Evolutionary conservation across 2,888 invertebrate species (phyloP).

Genomic region (Amblyjoppa proteus): DNA sequence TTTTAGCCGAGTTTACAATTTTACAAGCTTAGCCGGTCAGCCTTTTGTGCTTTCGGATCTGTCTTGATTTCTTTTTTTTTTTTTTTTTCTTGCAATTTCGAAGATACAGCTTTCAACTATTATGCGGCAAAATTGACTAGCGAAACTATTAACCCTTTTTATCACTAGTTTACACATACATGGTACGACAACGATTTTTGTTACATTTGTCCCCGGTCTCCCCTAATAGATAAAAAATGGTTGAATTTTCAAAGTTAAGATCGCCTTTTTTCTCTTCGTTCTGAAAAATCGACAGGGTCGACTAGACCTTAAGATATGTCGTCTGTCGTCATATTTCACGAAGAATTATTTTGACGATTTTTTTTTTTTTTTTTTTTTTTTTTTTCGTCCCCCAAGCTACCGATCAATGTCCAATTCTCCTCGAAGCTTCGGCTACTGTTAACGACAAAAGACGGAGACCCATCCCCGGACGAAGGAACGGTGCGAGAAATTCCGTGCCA

Average conservation of each 20-base stretch:
- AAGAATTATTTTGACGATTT: slow-evolving; percentile 5
- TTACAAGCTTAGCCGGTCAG: too few species aligned
- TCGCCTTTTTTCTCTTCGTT: not conserved
- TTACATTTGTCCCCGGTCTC: too few species aligned
- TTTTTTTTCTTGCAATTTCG: not conserved
- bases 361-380: slow-evolving; percentile 24
- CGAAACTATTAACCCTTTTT: too few species aligned
- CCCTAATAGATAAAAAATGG: not conserved
- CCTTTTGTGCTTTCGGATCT: not conserved
- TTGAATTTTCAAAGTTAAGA: not conserved
- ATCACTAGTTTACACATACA: too few species aligned
- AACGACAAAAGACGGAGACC: slow-evolving; percentile 20
- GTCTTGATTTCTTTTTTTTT: not conserved
- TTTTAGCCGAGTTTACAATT: too few species aligned
- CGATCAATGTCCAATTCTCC: slow-evolving; percentile 34
- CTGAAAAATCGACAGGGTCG: not conserved
- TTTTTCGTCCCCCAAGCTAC: not conserved
- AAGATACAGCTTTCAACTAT: not conserved
- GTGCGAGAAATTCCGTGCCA: slow-evolving; percentile 41
- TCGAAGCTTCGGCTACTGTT: slow-evolving; percentile 12
- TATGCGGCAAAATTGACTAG: too few species aligned
- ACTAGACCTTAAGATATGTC: not conserved
- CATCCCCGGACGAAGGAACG: not conserved
- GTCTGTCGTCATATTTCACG: not conserved
- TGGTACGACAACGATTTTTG: not conserved